Base-by-base conservation (phyloP, 2,797 vertebrate species). In the Crax fasciolata region DNA sequence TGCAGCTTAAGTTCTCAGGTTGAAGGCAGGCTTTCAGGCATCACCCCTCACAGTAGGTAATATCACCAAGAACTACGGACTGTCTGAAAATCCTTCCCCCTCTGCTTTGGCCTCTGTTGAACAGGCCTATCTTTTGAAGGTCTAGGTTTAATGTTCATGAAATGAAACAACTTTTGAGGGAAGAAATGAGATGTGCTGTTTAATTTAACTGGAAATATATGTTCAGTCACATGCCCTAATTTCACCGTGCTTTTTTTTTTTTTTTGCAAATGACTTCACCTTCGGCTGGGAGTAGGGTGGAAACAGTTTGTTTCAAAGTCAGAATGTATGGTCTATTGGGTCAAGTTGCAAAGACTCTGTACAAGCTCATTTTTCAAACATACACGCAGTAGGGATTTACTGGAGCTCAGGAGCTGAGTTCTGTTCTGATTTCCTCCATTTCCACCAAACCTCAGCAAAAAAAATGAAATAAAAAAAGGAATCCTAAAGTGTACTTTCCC, bases 281-380 rank as follows among this genome's bases (percentile, higher is more conserved):
- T 76, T 46, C 52, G 24, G 14, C 1, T 74, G 23, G 30, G 21
- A 80, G 61, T 12, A 83, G 46, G 32, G 65, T 23, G 11, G 46
- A 87, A 83, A 92, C n/a, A n/a, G 23, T 58, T 87, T 63, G 46
- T 38, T 79, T 67, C 61, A 54, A 54, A 18, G 51, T 54, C 51
- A 86, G 35, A 35, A 77, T 0, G 0, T 13, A 28, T 1, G 16
- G 88, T 39, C 48, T 70, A 30, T 3, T 48, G 8, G 67, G 68
- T 27, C 55, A 85, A 67, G 61, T 10, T 57, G 41, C 44, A 76
- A 91, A 62, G 43, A 30, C 27, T 76, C 38, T 73, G 79, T 55
- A 75, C 19, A 78, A 75, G 51, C n/a, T 58, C 74, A 57, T 21
- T 89, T 78, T 72, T 77, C 74, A 48, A 73, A 89, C 14, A 85